Conservation (phyloP, 2,888 invertebrate genomes). For the Stictocephala bisonia region DNA sequence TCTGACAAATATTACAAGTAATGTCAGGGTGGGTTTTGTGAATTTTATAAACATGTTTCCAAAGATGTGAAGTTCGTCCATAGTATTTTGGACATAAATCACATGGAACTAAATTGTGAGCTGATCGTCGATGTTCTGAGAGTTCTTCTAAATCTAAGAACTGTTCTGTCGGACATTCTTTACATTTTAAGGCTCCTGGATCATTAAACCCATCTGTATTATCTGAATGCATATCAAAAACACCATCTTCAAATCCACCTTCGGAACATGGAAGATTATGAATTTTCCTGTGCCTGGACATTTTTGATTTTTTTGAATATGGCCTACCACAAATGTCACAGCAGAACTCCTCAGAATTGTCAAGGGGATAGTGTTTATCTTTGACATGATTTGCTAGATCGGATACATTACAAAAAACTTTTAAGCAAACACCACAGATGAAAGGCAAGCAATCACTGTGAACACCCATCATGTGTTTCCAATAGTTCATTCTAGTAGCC, state of each 20-base stretch:
- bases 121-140: slow-evolving; percentile 67
- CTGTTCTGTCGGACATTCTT: slow-evolving; percentile 57
- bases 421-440: slow-evolving; percentile 67
- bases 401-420: slow-evolving; percentile 65
- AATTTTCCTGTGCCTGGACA: slow-evolving; percentile 67
- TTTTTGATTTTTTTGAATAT: slow-evolving; percentile 67
- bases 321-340: slow-evolving; percentile 67
- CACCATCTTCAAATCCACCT: slow-evolving; percentile 45
- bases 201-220: slow-evolving; percentile 52
- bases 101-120: slow-evolving; percentile 70
- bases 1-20: slow-evolving; percentile 70
- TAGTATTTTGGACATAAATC: slow-evolving; percentile 72
- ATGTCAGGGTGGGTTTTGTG: slow-evolving; percentile 71
- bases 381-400: slow-evolving; percentile 65
- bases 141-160: slow-evolving; percentile 68
- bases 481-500: slow-evolving; percentile 67
- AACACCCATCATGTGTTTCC: slow-evolving; percentile 68
- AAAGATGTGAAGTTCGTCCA: slow-evolving; percentile 71
- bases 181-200: slow-evolving; percentile 55
- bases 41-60: slow-evolving; percentile 72
- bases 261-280: slow-evolving; percentile 59
- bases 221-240: slow-evolving; percentile 26
- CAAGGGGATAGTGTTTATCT: slow-evolving; percentile 65
- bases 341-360: slow-evolving; percentile 65
- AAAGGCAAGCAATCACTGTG: slow-evolving; percentile 66